Conservation (phyloP, 2,888 invertebrate species). For the Parnassius mnemosyne region DNA sequence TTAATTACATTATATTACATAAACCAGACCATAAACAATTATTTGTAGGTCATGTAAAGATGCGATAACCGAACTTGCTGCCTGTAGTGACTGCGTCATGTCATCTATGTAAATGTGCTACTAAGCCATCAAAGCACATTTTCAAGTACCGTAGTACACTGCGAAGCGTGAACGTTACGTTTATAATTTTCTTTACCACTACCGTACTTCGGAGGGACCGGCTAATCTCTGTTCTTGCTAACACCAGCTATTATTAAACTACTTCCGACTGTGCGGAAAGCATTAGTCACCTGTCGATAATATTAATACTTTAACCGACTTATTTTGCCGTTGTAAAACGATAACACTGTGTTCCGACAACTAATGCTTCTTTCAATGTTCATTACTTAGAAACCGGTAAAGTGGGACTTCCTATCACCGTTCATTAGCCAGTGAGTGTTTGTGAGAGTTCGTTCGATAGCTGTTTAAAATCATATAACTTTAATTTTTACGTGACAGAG, state of each 20-base stretch:
- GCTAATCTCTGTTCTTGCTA: constrained; percentile 6
- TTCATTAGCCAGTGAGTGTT: not conserved
- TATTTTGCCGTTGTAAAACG: constrained; percentile 6
- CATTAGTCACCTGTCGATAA: constrained; percentile 2
- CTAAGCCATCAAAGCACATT: too few relatives aligned
- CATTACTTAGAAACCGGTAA: constrained; percentile 11
- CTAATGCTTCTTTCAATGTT: constrained; percentile 10
- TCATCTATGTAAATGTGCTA: too few relatives aligned
- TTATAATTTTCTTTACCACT: constrained; percentile 12
- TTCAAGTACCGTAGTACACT: too few relatives aligned
- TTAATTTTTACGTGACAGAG: too few relatives aligned
- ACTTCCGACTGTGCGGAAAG: constrained; percentile 15
- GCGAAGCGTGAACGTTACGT: not conserved
- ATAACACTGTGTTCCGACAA: constrained; percentile 16
- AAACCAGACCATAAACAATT: too few relatives aligned
- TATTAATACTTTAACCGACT: constrained; percentile 14
- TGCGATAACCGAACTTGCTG: too few relatives aligned
- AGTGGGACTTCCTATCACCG: constrained; percentile 13
- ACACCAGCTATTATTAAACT: constrained; percentile 8
- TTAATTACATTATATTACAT: too few relatives aligned
- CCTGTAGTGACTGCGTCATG: too few relatives aligned
- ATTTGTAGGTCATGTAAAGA: too few relatives aligned
- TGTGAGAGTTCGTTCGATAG: too few relatives aligned
- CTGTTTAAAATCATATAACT: too few relatives aligned
- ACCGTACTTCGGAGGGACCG: constrained; percentile 2